Base-by-base conservation (phyloP, 1,140 invertebrate genomes). In the Lutraria rhynchaena region DNA sequence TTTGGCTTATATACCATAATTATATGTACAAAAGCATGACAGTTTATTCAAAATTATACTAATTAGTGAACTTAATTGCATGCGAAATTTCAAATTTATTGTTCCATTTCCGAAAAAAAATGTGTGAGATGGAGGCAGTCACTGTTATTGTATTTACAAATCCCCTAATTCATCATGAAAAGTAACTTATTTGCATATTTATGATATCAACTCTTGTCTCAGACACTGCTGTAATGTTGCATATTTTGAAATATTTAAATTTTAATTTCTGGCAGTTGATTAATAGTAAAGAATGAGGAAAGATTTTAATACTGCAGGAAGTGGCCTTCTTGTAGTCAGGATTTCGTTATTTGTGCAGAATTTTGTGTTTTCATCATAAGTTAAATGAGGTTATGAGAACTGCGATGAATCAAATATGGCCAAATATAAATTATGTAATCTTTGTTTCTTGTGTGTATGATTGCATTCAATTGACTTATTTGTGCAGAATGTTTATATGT, bases 201-300 rank as follows among this genome's bases (percentile, higher is more conserved):
- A 24, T 31, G 31, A 51, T 27, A 46, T 7, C 41, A 11, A 3
- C 4, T 31, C 31, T 41, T 67, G 63, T 46, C 41, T 67, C 41
- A 7, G 63, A 67, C 44, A 49, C 17, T 55, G 7, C 7, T 55
- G 24, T 55, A 22, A 44, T n/a, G 63, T 67, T 49, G 63, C 63
- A 67, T 67, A 46, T 67, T 67, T 67, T 67, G 63, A 67, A 67
- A 49, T 67, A 67, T 67, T 67, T 51, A 67, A 55, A 67, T 46
- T 37, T 46, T 67, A 49, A 65, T 65, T 35, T 41, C 41, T 65
- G 61, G 46, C 61, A 65, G 35, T 65, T 44, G 17, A 65, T 65
- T 65, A 41, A 65, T 65, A 44, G 46, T 65, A 33, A 22, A 41
- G 35, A 27, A 44, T 33, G 22, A 24, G 1, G 27, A 44, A 65